phyloP scores from a whole-genome alignment of 1,140 invertebrate genomes.

The Sesamia nonagrioides region DNA sequence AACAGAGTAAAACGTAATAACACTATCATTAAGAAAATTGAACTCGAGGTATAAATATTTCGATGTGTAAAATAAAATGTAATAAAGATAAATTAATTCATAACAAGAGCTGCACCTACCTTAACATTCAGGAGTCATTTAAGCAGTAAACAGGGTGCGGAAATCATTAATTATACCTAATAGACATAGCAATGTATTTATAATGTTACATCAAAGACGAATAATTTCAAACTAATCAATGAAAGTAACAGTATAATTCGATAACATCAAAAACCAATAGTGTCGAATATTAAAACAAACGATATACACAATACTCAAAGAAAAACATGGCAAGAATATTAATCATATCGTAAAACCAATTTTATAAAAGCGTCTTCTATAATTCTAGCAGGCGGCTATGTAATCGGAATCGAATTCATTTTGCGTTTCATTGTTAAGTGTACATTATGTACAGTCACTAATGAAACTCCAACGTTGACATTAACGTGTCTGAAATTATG shows the following conservation, averaged over 20 bases:
- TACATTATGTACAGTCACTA: conserved; percentile 3
- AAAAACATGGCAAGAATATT: conserved; percentile 23
- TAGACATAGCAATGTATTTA: background rate
- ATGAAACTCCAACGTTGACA: conserved; percentile 25
- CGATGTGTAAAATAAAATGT: background rate
- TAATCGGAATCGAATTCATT: conserved; percentile 19
- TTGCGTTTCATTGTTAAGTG: background rate
- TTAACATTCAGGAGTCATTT: conserved; percentile 20
- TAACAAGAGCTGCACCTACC: conserved; percentile 14
- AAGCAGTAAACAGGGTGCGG: conserved; percentile 15
- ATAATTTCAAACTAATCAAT: conserved; percentile 44
- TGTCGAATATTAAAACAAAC: background rate
- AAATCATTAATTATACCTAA: conserved; percentile 21
- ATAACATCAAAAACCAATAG: background rate
- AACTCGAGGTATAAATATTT: background rate
- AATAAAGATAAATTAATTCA: conserved; percentile 1
- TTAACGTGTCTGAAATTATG: conserved; percentile 34
- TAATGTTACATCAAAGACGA: conserved; percentile 10
- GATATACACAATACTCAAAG: background rate
- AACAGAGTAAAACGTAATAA: background rate
- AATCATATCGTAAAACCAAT: conserved; percentile 11
- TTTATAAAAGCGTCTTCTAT: conserved; percentile 13
- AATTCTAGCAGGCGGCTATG: background rate
- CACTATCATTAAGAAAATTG: conserved; percentile 5
- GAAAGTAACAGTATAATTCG: conserved; percentile 42